Base-by-base conservation (phyloP, 2,888 invertebrate genomes). In the Chymomyza fuscimana region DNA sequence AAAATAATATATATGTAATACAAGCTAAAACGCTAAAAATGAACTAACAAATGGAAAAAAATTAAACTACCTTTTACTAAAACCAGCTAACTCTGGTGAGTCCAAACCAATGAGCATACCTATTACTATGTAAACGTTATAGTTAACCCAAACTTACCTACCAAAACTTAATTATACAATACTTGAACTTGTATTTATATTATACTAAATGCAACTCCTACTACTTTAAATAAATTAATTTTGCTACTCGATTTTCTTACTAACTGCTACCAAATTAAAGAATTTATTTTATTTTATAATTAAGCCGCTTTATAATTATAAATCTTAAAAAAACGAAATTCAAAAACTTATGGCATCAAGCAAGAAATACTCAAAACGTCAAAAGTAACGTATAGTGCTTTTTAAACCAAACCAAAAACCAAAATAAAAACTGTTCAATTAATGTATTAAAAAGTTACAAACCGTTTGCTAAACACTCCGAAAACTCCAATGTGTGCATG, bases 191-290 rank as follows among this genome's bases (percentile, higher is more conserved):
- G 78, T 81, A 82, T 80, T 64, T 73, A 32, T 7, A 32, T 32
- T 25, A 73, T 73, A 61, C 70, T 71, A 86, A 77, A 65, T 56
- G 63, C 69, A 72, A 73, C 71, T 75, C 63, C 80, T 86, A 82
- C 75, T 81, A 83, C 76, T 56, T 64, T 51, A 60, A 60, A 32
- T 74, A 72, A 72, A 79, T 74, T 87, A 71, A 86, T 82, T 83
- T 83, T 87, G 86, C 81, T 83, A 82, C 86, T 86, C 72, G 71
- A 77, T 82, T 79, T 85, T 82, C 77, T 77, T 72, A 80, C 87
- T 82, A 80, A 84, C 67, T 76, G 76, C 72, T 76, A 72, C 58
- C 22, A 80, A 79, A 73, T 72, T 62, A 60, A 60, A 56, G 59
- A 77, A 70, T 60, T 72, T 56, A 70, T 77, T 60, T 72, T 56